phyloP scores from a whole-genome alignment of 2,113 vertebrate genomes.

The Hucho hucho region DNA sequence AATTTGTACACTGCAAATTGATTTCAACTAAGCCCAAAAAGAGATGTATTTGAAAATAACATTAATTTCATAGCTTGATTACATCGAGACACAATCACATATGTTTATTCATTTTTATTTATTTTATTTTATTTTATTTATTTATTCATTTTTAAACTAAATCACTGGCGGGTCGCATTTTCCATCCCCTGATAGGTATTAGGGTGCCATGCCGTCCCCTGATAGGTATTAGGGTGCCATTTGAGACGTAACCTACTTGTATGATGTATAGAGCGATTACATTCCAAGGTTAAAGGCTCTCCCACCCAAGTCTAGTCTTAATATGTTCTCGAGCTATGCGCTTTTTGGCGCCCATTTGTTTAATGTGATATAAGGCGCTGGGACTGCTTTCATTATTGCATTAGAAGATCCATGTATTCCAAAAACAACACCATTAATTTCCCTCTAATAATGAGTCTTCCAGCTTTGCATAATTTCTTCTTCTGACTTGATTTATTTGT shows the following conservation, averaged over 20 bases:
- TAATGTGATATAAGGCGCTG: conserved; percentile 37
- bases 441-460: conserved; percentile 42
- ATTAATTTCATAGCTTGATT: no score
- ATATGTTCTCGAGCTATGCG: conserved; percentile 42
- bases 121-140: no score
- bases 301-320: conserved; percentile 29
- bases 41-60: no score
- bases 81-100: no score
- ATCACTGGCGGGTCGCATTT: no score
- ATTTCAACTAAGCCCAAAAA: no score
- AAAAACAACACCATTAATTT: conserved; percentile 40
- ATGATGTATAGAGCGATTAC: not conserved
- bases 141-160: no score
- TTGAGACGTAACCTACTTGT: no score
- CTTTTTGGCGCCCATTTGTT: conserved; percentile 43
- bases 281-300: conserved; percentile 27
- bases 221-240: no score
- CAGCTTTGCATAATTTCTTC: conserved; percentile 56
- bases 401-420: conserved; percentile 47
- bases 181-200: no score
- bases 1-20: not conserved
- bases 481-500: conserved; percentile 53
- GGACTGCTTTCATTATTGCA: conserved; percentile 40
- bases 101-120: no score
- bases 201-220: no score